Percentiles rank a stretch among this genome's conserved stretches.
These are phyloP conservation scores for Lucifuga dentata DNA, from an alignment of 2,113 vertebrate genomes.

Conservation along the genomic window DNA sequence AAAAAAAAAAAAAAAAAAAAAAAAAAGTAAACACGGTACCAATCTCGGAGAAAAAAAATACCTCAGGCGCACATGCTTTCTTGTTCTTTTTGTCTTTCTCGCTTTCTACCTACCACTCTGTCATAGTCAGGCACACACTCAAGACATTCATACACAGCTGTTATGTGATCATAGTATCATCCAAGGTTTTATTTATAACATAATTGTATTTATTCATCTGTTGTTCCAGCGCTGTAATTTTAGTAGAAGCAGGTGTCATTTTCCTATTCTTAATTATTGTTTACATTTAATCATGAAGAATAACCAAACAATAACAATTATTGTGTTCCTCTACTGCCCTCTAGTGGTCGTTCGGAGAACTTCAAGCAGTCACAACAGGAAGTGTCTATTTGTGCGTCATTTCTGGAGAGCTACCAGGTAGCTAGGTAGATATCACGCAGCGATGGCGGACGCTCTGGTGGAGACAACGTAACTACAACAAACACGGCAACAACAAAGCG, in stretches of 20 bases:
- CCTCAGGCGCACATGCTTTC: slow-evolving; percentile 2
- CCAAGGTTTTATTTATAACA: too few species aligned
- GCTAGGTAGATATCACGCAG: slow-evolving; percentile 9
- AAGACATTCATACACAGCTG: not conserved
- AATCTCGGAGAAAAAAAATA: too few species aligned
- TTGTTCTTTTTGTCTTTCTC: slow-evolving; percentile 8
- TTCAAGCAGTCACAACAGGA: not conserved
- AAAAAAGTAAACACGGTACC: too few species aligned
- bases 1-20: too few species aligned
- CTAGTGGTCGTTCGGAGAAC: slow-evolving; percentile 22
- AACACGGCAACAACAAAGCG: not conserved
- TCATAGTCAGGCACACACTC: not conserved
- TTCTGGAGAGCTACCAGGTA: slow-evolving; percentile 41
- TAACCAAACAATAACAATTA: too few species aligned
- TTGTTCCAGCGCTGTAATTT: too few species aligned
- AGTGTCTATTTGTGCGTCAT: slow-evolving; percentile 39
- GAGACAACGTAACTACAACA: slow-evolving; percentile 58
- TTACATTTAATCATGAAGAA: not conserved
- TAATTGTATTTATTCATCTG: too few species aligned
- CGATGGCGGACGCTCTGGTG: slow-evolving; percentile 53
- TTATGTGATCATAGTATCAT: too few species aligned
- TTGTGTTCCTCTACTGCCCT: not conserved
- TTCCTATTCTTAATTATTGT: too few species aligned
- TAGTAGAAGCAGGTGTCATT: too few species aligned
- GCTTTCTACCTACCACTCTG: not conserved